Evolutionary conservation across 2,797 vertebrate genomes (phyloP).

Genomic region (Danio kyathit): DNA sequence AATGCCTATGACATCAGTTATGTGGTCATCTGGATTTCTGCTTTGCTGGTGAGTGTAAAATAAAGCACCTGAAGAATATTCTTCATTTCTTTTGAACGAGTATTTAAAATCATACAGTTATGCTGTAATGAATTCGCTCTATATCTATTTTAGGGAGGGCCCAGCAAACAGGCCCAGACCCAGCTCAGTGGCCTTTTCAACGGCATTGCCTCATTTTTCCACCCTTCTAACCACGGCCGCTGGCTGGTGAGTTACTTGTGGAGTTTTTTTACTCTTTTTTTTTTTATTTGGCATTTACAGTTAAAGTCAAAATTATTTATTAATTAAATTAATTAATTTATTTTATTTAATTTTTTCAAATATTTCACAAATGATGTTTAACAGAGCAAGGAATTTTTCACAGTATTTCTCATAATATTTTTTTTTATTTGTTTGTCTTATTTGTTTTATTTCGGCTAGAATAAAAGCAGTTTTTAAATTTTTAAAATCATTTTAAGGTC

Average conservation of each 20-base stretch:
- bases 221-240: conserved; percentile 96
- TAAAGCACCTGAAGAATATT: neutral
- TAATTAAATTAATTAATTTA: too few relatives aligned
- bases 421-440: too few relatives aligned
- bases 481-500: too few relatives aligned
- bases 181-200: conserved; percentile 95
- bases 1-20: conserved; percentile 96
- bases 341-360: too few relatives aligned
- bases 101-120: neutral
- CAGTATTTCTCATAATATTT: too few relatives aligned
- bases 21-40: conserved; percentile 94
- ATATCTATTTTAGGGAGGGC: conserved; percentile 85
- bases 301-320: too few relatives aligned
- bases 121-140: neutral
- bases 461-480: too few relatives aligned
- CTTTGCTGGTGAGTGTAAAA: conserved; percentile 88
- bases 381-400: too few relatives aligned
- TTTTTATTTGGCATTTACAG: neutral
- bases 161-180: conserved; percentile 93
- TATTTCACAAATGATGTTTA: too few relatives aligned
- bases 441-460: too few relatives aligned
- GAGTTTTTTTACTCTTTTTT: neutral
- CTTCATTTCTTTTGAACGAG: neutral
- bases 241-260: conserved; percentile 91
- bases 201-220: conserved; percentile 96